phyloP scores from a whole-genome alignment of 2,113 vertebrate species.

The Syrrhaptes paradoxus region DNA sequence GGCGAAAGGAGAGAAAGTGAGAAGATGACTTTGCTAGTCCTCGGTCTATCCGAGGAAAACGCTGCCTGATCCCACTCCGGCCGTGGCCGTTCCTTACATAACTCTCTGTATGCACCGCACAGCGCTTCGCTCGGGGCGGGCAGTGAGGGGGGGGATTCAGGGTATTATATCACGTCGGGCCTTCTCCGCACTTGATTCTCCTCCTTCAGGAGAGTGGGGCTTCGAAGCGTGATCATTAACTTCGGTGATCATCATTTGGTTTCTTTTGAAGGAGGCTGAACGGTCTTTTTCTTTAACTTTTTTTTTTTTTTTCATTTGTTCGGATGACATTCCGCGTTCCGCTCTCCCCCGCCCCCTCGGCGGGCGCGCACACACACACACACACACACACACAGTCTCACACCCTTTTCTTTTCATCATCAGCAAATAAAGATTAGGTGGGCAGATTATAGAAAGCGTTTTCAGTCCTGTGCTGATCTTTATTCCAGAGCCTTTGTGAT shows the following conservation, averaged over 20 bases:
- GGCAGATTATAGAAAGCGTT: constrained; percentile 85
- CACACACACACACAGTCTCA: background rate
- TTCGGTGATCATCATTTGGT: background rate
- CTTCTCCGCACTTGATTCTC: background rate
- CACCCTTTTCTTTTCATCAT: constrained; percentile 83
- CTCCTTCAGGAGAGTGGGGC: background rate
- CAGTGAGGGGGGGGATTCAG: background rate
- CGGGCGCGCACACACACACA: accelerated
- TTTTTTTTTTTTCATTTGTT: constrained; percentile 31
- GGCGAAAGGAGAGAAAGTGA: background rate
- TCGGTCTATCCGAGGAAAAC: background rate
- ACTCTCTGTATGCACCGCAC: background rate
- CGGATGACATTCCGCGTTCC: constrained; percentile 64
- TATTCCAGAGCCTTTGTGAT: constrained; percentile 96
- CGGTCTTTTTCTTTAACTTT: background rate
- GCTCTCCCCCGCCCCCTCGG: background rate
- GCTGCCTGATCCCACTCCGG: background rate
- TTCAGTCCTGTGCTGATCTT: constrained; percentile 84
- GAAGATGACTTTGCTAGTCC: background rate
- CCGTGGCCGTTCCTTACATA: background rate
- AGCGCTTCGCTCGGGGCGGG: background rate
- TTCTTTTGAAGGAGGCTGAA: background rate
- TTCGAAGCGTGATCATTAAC: background rate
- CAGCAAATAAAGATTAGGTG: constrained; percentile 92
- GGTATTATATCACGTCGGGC: background rate